These are phyloP conservation scores for Zygaena filipendulae DNA, from an alignment of 2,888 invertebrate species.

Conservation along the genomic window DNA sequence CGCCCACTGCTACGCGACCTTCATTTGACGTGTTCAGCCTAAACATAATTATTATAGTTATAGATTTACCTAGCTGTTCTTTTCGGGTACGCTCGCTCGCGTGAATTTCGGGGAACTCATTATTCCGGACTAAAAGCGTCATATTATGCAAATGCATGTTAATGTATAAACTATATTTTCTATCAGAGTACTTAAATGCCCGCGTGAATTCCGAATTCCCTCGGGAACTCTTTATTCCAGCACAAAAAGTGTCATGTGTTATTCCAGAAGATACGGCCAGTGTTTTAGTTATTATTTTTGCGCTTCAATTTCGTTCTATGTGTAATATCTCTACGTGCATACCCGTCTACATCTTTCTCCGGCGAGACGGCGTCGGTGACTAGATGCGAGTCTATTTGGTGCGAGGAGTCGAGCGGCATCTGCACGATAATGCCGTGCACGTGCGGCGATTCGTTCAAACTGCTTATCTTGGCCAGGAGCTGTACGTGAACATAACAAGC, in stretches of 20 bases:
- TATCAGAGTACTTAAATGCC: too few species aligned
- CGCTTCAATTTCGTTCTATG: too few species aligned
- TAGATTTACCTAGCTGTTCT: slow-evolving; percentile 6
- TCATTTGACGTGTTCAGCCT: slow-evolving; percentile 94
- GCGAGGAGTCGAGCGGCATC: slow-evolving; percentile 90
- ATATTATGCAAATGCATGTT: too few species aligned
- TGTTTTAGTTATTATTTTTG: too few species aligned
- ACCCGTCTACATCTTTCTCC: slow-evolving; percentile 97
- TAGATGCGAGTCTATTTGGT: slow-evolving; percentile 85
- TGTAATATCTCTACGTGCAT: too few species aligned
- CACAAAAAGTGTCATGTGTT: too few species aligned
- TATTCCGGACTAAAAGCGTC: too few species aligned
- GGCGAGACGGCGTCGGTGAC: slow-evolving; percentile 90
- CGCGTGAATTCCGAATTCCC: too few species aligned
- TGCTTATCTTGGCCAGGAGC: slow-evolving; percentile 75
- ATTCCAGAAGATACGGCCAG: too few species aligned
- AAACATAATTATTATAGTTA: slow-evolving; percentile 20
- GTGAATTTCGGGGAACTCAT: too few species aligned
- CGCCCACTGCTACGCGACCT: slow-evolving; percentile 90
- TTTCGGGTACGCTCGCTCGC: not conserved
- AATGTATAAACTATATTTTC: too few species aligned
- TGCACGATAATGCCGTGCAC: slow-evolving; percentile 97
- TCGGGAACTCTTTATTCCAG: too few species aligned
- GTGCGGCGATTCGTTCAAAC: slow-evolving; percentile 83
- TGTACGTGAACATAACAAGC: slow-evolving; percentile 49